These are phyloP conservation scores for Galendromus occidentalis DNA, from an alignment of 1,140 invertebrate species.

Conservation along the genomic window DNA sequence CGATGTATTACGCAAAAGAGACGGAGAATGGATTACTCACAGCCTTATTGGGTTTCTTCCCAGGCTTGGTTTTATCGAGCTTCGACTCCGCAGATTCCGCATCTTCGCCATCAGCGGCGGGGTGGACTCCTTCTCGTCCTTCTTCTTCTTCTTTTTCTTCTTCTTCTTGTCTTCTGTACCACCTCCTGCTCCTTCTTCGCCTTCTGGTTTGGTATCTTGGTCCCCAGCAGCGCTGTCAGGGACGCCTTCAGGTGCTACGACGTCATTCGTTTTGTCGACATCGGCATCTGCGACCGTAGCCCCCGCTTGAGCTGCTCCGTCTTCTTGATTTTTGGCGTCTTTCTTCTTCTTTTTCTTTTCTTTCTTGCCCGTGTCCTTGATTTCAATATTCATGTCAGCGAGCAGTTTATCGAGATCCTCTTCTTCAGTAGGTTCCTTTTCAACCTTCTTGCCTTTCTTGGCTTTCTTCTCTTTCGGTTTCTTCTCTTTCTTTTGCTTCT, in stretches of 20 bases:
- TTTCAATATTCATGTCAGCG: constrained; percentile 12
- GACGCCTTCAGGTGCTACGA: not conserved
- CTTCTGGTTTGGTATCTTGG: constrained; percentile 25
- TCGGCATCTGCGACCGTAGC: not conserved
- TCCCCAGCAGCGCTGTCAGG: constrained; percentile 17
- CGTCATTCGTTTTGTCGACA: not conserved
- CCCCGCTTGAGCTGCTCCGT: not conserved
- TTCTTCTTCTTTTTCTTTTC: constrained; percentile 12
- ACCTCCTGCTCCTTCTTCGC: constrained; percentile 35
- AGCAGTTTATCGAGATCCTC: not conserved
- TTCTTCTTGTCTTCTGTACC: constrained; percentile 57
- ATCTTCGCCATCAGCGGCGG: constrained; percentile 15
- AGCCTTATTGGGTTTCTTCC: constrained; percentile 28
- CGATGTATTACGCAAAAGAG: too few relatives aligned
- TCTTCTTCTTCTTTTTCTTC: constrained; percentile 42
- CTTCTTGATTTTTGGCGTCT: not conserved
- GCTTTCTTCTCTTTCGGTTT: not conserved
- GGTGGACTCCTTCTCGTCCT: constrained; percentile 13
- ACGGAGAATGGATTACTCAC: constrained; percentile 23
- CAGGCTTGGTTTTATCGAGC: constrained; percentile 22
- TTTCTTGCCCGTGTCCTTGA: not conserved
- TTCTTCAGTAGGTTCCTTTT: constrained; percentile 3
- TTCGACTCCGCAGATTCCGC: constrained; percentile 19
- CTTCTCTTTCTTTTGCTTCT: not conserved
- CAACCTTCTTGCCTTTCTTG: constrained; percentile 7